Conservation (phyloP, 1,140 invertebrate species). For the Propsilocerus akamusi region DNA sequence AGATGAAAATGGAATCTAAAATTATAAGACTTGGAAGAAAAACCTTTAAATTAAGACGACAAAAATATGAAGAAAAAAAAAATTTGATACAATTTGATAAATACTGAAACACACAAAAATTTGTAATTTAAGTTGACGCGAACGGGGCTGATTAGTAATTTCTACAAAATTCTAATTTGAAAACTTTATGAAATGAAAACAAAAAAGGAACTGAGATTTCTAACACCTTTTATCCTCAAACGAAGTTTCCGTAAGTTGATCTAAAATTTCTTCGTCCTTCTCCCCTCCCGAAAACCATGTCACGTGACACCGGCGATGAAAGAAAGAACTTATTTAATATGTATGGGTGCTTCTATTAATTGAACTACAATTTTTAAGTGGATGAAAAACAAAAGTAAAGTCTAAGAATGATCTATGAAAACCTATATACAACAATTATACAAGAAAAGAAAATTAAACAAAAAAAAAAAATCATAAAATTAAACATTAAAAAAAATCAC, state of each 20-base stretch:
- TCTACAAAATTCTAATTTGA: too few species aligned
- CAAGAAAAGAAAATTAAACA: not conserved
- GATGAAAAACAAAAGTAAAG: not conserved
- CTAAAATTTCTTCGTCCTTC: too few species aligned
- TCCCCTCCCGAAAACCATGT: too few species aligned
- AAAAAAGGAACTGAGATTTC: too few species aligned
- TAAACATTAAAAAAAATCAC: not conserved
- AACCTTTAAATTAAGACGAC: not conserved
- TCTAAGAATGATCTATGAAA: not conserved
- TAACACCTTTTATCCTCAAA: not conserved
- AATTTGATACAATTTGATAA: not conserved
- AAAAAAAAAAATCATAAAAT: not conserved
- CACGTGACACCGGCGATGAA: not conserved
- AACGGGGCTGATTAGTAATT: too few species aligned
- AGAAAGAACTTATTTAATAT: not conserved
- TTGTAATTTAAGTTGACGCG: too few species aligned
- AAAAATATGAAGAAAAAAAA: not conserved
- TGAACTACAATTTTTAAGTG: constrained; percentile 1
- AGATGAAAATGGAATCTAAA: not conserved
- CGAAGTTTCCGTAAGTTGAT: not conserved
- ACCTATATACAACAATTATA: not conserved
- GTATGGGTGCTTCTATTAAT: constrained; percentile 4
- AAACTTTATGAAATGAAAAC: not conserved
- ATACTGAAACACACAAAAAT: too few species aligned
- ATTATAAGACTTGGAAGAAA: not conserved